phyloP scores from a whole-genome alignment of 2,113 vertebrate genomes.

The Saccopteryx leptura region DNA sequence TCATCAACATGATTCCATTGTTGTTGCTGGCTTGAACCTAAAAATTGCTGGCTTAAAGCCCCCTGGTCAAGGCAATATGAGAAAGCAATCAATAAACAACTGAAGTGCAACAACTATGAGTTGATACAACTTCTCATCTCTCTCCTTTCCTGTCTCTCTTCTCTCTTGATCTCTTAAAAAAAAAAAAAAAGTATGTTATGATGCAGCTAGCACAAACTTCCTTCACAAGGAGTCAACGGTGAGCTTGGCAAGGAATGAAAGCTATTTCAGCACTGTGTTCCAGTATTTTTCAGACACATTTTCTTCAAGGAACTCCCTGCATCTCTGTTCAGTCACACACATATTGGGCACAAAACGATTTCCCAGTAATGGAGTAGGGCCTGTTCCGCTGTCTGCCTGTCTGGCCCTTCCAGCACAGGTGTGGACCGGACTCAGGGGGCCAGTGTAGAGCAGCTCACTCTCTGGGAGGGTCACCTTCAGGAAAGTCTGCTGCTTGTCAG shows the following conservation, averaged over 20 bases:
- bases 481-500: neutral
- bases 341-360: neutral
- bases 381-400: neutral
- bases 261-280: neutral
- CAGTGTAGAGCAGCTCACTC: neutral
- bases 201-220: neutral
- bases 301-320: neutral
- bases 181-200: neutral
- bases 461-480: conserved; percentile 48
- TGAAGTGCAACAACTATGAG: no score
- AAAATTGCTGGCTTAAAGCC: no score
- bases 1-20: no score
- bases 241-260: neutral
- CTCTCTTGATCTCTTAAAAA: no score
- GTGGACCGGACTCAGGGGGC: neutral
- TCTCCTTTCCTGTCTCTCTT: no score
- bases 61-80: no score
- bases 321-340: neutral
- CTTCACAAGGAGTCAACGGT: neutral
- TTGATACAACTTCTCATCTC: no score
- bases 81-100: no score
- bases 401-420: neutral
- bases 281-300: neutral
- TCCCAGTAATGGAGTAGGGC: rapidly evolving
- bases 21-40: no score